Percentiles rank a stretch among this genome's conserved stretches.
Conservation (phyloP, 2,113 vertebrate species). For the Diadophis punctatus region DNA sequence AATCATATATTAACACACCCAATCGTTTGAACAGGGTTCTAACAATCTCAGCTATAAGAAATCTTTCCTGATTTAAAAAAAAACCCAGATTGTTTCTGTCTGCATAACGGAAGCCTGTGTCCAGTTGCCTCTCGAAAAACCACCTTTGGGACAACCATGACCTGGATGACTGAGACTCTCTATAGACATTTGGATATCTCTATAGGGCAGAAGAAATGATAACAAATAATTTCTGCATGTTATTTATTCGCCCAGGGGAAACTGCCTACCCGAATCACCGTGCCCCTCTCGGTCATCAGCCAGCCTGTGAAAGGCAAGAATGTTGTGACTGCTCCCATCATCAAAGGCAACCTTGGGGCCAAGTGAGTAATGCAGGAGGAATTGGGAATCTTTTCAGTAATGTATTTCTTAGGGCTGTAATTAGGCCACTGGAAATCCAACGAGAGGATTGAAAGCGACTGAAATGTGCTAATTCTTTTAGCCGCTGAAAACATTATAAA, state of each 20-base stretch:
- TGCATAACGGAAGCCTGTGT: not conserved
- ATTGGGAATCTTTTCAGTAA: not conserved
- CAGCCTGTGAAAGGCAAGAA: slow-evolving; percentile 95
- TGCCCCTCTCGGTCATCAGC: slow-evolving; percentile 92
- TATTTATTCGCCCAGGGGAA: slow-evolving; percentile 76
- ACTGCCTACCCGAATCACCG: slow-evolving; percentile 89
- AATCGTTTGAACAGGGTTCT: too few relatives aligned
- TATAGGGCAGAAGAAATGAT: not conserved
- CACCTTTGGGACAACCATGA: too few relatives aligned
- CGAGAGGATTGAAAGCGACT: not conserved
- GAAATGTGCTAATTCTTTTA: not conserved
- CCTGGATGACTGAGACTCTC: too few relatives aligned
- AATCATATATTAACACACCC: too few relatives aligned
- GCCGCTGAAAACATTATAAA: not conserved
- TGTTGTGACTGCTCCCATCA: slow-evolving; percentile 87
- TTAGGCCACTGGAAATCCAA: not conserved
- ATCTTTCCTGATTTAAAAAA: not conserved
- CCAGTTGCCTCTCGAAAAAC: too few relatives aligned
- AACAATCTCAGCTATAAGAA: not conserved
- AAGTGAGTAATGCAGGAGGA: slow-evolving; percentile 76
- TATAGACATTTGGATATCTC: too few relatives aligned
- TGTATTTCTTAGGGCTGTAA: accelerated
- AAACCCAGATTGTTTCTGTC: not conserved
- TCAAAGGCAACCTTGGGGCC: slow-evolving; percentile 90
- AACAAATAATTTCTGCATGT: not conserved